Evolutionary conservation across 2,797 vertebrate species (phyloP).

Genomic region (Pelodytes ibericus): DNA sequence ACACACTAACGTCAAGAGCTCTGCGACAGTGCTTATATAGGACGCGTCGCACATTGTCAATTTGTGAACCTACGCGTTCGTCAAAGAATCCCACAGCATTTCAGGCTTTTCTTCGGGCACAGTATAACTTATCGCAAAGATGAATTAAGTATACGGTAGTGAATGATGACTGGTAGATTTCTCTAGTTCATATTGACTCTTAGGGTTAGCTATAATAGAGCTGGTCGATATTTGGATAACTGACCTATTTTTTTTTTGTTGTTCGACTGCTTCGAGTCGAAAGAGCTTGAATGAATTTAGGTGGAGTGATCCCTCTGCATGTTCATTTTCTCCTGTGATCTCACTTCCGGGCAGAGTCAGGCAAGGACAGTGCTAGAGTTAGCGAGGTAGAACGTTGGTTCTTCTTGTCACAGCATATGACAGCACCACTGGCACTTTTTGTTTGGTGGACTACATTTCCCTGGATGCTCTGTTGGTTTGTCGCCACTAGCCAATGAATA

Average conservation of each 20-base stretch:
- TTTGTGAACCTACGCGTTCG: not conserved
- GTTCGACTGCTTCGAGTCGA: not conserved
- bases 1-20: constrained; percentile 12
- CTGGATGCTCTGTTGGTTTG: no score
- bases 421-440: no score
- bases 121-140: not conserved
- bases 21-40: constrained; percentile 23
- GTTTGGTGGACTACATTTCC: no score
- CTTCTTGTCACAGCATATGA: no score
- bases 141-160: not conserved
- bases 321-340: not conserved
- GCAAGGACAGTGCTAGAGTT: constrained; percentile 21
- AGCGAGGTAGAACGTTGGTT: not conserved
- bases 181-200: not conserved
- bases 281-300: constrained; percentile 22
- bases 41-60: not conserved
- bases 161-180: not conserved
- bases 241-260: constrained; percentile 17
- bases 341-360: constrained; percentile 31
- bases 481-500: not conserved
- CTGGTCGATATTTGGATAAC: not conserved
- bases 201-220: no score
- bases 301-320: not conserved
- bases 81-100: constrained; percentile 1
- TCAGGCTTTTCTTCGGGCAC: not conserved